Percentiles rank a stretch among this genome's conserved stretches.
These are phyloP conservation scores for Nymphalis polychloros DNA, from an alignment of 2,888 invertebrate species.

Conservation along the genomic window DNA sequence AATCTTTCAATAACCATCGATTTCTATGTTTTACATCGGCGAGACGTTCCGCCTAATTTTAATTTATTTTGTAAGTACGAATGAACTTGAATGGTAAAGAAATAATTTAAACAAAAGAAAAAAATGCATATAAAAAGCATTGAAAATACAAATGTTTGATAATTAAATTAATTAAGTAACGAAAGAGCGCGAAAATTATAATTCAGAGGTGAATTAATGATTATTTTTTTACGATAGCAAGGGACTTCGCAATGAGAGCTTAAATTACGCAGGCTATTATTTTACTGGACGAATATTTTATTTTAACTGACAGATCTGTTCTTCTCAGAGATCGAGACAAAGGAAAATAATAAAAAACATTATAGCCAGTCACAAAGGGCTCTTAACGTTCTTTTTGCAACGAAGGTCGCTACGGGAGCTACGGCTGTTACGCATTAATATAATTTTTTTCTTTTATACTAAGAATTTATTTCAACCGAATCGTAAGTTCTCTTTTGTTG, in stretches of 20 bases:
- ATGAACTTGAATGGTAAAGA: no score
- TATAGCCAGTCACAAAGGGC: slow-evolving; percentile 62
- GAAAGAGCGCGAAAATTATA: slow-evolving; percentile 49
- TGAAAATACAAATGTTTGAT: neutral
- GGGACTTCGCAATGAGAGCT: slow-evolving; percentile 59
- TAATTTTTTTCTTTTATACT: slow-evolving; percentile 55
- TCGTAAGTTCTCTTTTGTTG: slow-evolving; percentile 32
- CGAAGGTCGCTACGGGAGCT: slow-evolving; percentile 53
- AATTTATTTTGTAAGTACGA: no score
- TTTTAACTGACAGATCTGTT: slow-evolving; percentile 54
- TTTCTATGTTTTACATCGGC: no score
- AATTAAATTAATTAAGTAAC: slow-evolving; percentile 25
- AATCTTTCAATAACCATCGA: no score
- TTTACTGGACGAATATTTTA: slow-evolving; percentile 70
- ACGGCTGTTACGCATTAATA: slow-evolving; percentile 61
- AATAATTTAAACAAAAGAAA: no score
- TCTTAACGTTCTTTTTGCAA: slow-evolving; percentile 60
- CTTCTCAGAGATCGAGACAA: slow-evolving; percentile 58
- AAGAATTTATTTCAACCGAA: slow-evolving; percentile 45
- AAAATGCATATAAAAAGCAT: neutral
- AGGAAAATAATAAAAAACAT: slow-evolving; percentile 66
- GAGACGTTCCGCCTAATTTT: no score
- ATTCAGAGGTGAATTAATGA: slow-evolving; percentile 50
- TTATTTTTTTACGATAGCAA: slow-evolving; percentile 52
- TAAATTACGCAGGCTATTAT: slow-evolving; percentile 69